Base-by-base conservation (phyloP, 2,888 invertebrate genomes). In the Zele albiditarsus region DNA sequence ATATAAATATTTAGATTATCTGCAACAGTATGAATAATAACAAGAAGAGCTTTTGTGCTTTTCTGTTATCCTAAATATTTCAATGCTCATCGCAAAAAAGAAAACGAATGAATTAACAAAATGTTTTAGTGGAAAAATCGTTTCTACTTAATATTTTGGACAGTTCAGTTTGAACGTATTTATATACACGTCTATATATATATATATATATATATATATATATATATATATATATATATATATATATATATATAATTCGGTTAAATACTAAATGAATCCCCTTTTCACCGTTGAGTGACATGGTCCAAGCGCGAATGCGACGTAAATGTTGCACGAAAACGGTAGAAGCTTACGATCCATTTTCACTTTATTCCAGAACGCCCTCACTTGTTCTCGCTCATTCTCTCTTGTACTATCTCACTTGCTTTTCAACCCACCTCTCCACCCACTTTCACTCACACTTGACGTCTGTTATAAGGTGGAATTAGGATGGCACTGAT, bases 401-500 rank as follows among this genome's bases (percentile, higher is more conserved):
- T n/a, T 5, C 4, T n/a, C n/a, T 1, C 3, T 14, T n/a, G 16
- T 46, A 16, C 3, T 46, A 4, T n/a, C n/a, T 46, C 46, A n/a
- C n/a, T 46, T 46, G 16, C 14, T 14, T 14, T 46, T 46, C n/a
- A 3, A 3, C 8, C n/a, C 3, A 1, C 4, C 46, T n/a, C n/a
- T 46, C n/a, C n/a, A 53, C 53, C 53, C 53, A 0, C 5, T 20
- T 53, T 53, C 53, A 53, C 53, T 53, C 53, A 53, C 53, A 8
- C 20, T 53, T 53, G 53, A 53, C 53, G 53, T 53, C 53, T 53
- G 20, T 20, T 53, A 53, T 53, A 53, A 53, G 71, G 71, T n/a
- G 12, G 68, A 75, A 77, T 69, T 74, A 69, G 73, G 69, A 74
- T 74, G 62, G 42, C 38, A 60, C 49, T 70, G 31, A 49, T 27